Evolutionary conservation across 2,888 invertebrate genomes (phyloP).

Genomic region (Calameuta filiformis): DNA sequence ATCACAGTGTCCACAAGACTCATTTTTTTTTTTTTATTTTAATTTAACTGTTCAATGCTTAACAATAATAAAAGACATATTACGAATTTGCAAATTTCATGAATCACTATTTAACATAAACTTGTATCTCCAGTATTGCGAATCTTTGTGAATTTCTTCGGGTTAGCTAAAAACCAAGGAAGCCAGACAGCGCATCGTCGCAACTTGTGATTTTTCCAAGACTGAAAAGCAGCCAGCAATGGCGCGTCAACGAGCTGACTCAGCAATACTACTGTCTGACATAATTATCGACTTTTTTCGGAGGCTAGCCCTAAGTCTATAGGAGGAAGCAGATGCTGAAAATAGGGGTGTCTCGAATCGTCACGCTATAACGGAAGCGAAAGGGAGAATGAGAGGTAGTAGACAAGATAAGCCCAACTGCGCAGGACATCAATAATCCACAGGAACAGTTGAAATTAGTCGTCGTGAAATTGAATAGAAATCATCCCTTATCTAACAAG

Average conservation of each 20-base stretch:
- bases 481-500: constrained; percentile 2
- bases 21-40: neutral
- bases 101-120: neutral
- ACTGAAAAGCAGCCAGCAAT: neutral
- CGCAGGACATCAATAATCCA: neutral
- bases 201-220: neutral
- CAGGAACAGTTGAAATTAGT: constrained; percentile 5
- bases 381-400: neutral
- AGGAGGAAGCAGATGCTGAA: neutral
- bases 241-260: neutral
- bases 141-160: neutral
- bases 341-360: neutral
- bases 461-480: neutral
- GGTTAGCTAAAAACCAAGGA: neutral
- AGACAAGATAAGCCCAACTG: neutral
- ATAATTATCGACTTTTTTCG: neutral
- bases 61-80: neutral
- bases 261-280: neutral
- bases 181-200: neutral
- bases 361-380: neutral
- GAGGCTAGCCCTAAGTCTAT: neutral
- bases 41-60: neutral
- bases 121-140: neutral
- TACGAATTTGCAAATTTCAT: neutral
- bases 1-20: neutral